These are phyloP conservation scores for Drosophila heteroneura DNA, from an alignment of 2,888 invertebrate genomes.

Conservation along the genomic window DNA sequence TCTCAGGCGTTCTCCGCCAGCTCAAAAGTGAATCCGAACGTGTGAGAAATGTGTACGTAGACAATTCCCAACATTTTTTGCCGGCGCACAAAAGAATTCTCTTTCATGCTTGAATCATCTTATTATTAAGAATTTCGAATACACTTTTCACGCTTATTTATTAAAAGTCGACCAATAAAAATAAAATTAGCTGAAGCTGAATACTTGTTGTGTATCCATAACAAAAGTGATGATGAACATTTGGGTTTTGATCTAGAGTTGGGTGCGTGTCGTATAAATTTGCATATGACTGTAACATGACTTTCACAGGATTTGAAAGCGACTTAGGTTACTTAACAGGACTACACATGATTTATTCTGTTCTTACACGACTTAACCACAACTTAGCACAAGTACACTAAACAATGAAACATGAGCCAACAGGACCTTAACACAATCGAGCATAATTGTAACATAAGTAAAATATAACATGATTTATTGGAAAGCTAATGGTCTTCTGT, in stretches of 20 bases:
- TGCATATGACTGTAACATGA: background rate
- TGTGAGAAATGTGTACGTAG: constrained; percentile 60
- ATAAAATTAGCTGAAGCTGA: constrained; percentile 26
- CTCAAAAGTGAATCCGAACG: constrained; percentile 56
- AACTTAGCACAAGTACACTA: background rate
- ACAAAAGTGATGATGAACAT: constrained; percentile 5
- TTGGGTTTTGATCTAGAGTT: background rate
- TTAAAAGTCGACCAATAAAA: constrained; percentile 43
- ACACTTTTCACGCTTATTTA: constrained; percentile 68
- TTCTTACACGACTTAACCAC: background rate
- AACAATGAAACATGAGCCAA: background rate
- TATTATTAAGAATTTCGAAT: constrained; percentile 66
- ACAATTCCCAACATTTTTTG: constrained; percentile 33
- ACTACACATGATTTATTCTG: background rate
- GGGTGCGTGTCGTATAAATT: background rate
- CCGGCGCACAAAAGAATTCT: constrained; percentile 45
- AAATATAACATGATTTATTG: background rate
- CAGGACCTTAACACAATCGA: background rate
- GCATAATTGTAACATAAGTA: background rate
- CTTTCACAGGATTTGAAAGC: background rate
- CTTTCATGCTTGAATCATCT: constrained; percentile 72
- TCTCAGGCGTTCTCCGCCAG: constrained; percentile 59
- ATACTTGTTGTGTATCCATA: constrained; percentile 10
- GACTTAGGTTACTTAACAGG: background rate
- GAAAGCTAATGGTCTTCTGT: background rate